Base-by-base conservation (phyloP, 1,140 invertebrate species). In the Ips nitidus region DNA sequence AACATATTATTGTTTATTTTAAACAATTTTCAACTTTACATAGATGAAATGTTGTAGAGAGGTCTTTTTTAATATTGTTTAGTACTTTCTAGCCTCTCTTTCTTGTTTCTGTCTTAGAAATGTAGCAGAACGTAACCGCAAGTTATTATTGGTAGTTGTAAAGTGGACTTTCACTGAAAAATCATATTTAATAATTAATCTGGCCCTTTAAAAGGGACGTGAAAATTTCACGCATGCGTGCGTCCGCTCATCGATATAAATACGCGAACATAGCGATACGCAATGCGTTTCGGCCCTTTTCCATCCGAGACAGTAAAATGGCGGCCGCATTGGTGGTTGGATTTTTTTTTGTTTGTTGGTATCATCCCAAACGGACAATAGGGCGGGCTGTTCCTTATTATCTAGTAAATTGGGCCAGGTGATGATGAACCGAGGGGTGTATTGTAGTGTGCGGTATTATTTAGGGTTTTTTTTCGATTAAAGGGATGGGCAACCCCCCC, bases 211-310 rank as follows among this genome's bases (percentile, higher is more conserved):
- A 7, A 45, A 8, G 43, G 37, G 67, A 63, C 56, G 47, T 58
- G 67, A 63, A 69, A 69, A 69, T 69, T 69, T 65, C 62, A 70
- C 73, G 73, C 73, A 68, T 73, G 73, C 73, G 72, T 73, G 65
- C 61, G 66, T 55, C 63, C 65, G 42, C 71, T 66, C 73, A 71
- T 75, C 73, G 73, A 73, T 73, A 73, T 52, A 41, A 22, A 22
- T 22, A 22, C 22, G 22, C 22, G 22, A 22, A 70, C 39, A 63
- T 72, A 22, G 73, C 69, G 73, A 73, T 73, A 75, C 73, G 73
- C 73, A 75, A 66, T 75, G 73, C 73, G 61, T 70, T 59, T 55
- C 69, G 37, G 22, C 22, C 22, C 22, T 22, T 22, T 22, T 22
- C 22, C 22, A 22, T 22, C 22, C 22, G 22, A 22, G 22, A 71